Evolutionary conservation across 2,797 vertebrate genomes (phyloP).

Genomic region (Etheostoma perlongum): DNA sequence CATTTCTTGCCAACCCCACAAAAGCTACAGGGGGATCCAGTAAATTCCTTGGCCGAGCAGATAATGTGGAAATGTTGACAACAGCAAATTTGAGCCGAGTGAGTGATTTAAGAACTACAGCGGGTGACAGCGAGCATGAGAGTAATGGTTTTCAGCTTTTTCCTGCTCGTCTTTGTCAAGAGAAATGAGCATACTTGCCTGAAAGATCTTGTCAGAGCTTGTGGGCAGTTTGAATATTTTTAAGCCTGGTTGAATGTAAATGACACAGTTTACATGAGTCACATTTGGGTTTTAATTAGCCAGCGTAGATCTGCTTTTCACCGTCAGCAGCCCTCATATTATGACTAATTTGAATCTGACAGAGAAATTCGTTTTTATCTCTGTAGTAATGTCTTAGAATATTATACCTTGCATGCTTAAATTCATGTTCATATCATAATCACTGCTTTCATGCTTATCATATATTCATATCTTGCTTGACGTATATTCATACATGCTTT

Average conservation of each 20-base stretch:
- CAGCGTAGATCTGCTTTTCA: constrained; percentile 54
- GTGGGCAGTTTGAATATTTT: constrained; percentile 66
- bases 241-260: constrained; percentile 65
- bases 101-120: constrained; percentile 78
- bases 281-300: constrained; percentile 67
- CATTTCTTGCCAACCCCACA: constrained; percentile 68
- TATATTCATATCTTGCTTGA: too few relatives aligned
- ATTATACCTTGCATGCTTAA: too few relatives aligned
- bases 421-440: too few relatives aligned
- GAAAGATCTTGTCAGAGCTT: constrained; percentile 70
- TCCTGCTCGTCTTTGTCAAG: constrained; percentile 61
- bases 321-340: constrained; percentile 55
- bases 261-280: constrained; percentile 65
- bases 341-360: constrained; percentile 43
- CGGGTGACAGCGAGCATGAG: constrained; percentile 70
- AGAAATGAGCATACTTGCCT: constrained; percentile 63
- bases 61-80: constrained; percentile 84
- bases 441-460: too few relatives aligned
- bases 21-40: constrained; percentile 76
- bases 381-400: too few relatives aligned
- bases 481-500: too few relatives aligned
- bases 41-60: constrained; percentile 77
- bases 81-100: constrained; percentile 78
- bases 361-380: too few relatives aligned
- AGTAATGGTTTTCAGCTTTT: constrained; percentile 75